phyloP scores from a whole-genome alignment of 2,888 invertebrate genomes.

The Meandrusa payeni region DNA sequence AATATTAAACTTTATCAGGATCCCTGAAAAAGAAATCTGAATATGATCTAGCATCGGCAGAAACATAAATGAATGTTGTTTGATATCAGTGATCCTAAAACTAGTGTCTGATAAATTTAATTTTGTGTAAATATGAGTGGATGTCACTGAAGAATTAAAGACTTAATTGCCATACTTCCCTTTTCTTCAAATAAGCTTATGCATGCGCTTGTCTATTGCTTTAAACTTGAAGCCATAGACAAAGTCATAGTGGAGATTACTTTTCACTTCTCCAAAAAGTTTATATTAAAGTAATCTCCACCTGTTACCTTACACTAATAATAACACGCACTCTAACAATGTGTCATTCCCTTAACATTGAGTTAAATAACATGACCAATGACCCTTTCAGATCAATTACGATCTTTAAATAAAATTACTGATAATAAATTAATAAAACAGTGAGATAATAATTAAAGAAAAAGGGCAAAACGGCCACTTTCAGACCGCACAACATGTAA shows the following conservation, averaged over 20 bases:
- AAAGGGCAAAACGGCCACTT: constrained; percentile 30
- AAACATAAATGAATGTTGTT: constrained; percentile 28
- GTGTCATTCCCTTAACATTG: constrained; percentile 61
- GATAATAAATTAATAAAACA: constrained; percentile 14
- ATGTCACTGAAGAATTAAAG: constrained; percentile 36
- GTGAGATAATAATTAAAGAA: constrained; percentile 9
- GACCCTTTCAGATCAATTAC: constrained; percentile 25
- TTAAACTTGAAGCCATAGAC: constrained; percentile 39
- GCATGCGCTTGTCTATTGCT: constrained; percentile 61
- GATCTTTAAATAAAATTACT: constrained; percentile 13
- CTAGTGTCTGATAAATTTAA: constrained; percentile 36
- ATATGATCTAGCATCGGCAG: constrained; percentile 10
- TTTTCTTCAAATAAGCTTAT: constrained; percentile 70
- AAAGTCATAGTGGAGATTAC: constrained; percentile 44
- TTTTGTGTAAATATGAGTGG: constrained; percentile 30
- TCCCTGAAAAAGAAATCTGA: constrained; percentile 36
- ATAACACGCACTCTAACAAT: constrained; percentile 68
- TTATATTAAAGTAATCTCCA: constrained; percentile 31
- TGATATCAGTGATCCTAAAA: constrained; percentile 35
- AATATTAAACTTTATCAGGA: constrained; percentile 26
- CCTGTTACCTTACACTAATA: constrained; percentile 50
- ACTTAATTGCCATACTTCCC: constrained; percentile 62
- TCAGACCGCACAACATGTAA: constrained; percentile 32
- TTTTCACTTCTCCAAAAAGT: constrained; percentile 17
- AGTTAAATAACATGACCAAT: constrained; percentile 28